Evolutionary conservation across 2,797 vertebrate genomes (phyloP).

Genomic region (Crenuchus spilurus): DNA sequence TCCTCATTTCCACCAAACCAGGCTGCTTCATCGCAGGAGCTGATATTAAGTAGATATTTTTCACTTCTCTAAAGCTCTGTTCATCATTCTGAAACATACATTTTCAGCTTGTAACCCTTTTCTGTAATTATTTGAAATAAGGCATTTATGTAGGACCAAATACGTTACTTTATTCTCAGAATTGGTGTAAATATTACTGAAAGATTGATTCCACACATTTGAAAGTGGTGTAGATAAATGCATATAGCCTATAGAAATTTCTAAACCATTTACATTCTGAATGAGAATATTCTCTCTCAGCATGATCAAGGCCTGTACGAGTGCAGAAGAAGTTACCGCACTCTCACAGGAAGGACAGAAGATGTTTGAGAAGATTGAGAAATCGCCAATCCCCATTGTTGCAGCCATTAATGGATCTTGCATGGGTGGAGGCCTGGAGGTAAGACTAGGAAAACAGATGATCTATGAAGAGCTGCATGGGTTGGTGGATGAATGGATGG

Average conservation of each 20-base stretch:
- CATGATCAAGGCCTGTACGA: slow-evolving; percentile 81
- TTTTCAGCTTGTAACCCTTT: neutral
- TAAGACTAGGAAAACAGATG: too few species aligned
- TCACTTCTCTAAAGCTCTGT: too few species aligned
- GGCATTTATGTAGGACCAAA: too few species aligned
- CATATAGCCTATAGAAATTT: too few species aligned
- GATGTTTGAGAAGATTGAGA: slow-evolving; percentile 81
- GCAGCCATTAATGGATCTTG: slow-evolving; percentile 85
- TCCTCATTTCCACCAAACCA: slow-evolving; percentile 84
- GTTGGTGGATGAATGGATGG: neutral
- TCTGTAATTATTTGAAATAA: neutral
- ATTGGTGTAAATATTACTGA: too few species aligned
- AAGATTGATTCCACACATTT: too few species aligned
- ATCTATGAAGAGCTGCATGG: neutral
- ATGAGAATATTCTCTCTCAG: slow-evolving; percentile 60
- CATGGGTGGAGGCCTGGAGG: slow-evolving; percentile 85
- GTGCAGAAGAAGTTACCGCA: slow-evolving; percentile 72
- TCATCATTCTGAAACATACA: neutral
- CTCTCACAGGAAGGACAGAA: slow-evolving; percentile 82
- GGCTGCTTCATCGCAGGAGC: slow-evolving; percentile 85
- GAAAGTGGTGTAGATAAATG: too few species aligned
- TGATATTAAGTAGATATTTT: slow-evolving; percentile 85
- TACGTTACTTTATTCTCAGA: too few species aligned
- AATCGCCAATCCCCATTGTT: slow-evolving; percentile 81
- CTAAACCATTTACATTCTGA: neutral